Evolutionary conservation across 2,888 invertebrate species (phyloP), one percentile per base, ranked within the genome.

Genomic region (Portevinia maculata): DNA sequence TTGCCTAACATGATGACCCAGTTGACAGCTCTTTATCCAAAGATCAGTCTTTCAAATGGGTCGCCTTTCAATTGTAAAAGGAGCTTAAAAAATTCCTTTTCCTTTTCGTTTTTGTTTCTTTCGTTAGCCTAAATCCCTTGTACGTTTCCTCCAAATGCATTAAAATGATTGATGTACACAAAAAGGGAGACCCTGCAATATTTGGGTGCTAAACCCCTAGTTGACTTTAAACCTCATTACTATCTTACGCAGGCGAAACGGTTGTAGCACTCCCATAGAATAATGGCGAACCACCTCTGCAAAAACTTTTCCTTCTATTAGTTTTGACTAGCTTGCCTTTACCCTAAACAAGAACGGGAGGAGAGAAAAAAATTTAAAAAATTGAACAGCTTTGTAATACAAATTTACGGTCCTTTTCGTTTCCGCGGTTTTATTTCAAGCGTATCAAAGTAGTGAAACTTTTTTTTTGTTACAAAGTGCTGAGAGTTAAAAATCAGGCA

Each of bases 331-430:
- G 15, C 17, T 39, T 59, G 11, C 21, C 24, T 28, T 19, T 28
- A 3, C 30, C n/a, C 7, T 34, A 24, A 24, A 24, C 15, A 24
- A 67, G 30, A 41, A 28, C n/a, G n/a, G n/a, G n/a, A n/a, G n/a
- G n/a, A n/a, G n/a, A 5, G 9, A 28, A 50, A 39, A 5, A 7
- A 24, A 24, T 24, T 24, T 2, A 4, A 17, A 17, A 52, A 70
- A 60, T 48, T 69, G 19, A 71, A 71, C 60, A 60, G 60, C 52
- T 71, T 71, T 71, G 52, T 41, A 59, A 41, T 41, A 62, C 52
- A 71, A 60, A 71, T 71, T 71, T 60, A 71, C 44, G 60, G 37
- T 57, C 41, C 32, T 67, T 67, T 67, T 53, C 17, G 44, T 53
- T 67, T 55, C 52, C 59, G 34, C 24, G 52, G 62, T 65, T 46